Percentiles rank a stretch among this genome's conserved stretches.
Evolutionary conservation across 2,113 vertebrate genomes (phyloP).

Genomic region (Prietella phreatophila): DNA sequence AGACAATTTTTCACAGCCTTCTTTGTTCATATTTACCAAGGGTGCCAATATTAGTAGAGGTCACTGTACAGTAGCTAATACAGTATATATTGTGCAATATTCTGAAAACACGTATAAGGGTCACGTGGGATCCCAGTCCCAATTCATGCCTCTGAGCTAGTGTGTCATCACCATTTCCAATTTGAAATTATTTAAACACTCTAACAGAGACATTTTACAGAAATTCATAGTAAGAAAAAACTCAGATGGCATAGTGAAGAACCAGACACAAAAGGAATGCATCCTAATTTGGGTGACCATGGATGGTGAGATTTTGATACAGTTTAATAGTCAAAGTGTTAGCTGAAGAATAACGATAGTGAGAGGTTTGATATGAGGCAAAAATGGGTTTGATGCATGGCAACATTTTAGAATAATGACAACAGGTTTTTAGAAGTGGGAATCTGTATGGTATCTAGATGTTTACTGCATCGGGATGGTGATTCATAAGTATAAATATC

Average conservation of each 20-base stretch:
- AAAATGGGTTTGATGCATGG: not conserved
- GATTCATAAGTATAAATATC: not conserved
- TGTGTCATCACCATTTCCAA: not conserved
- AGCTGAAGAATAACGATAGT: not conserved
- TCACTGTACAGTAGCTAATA: constrained; percentile 16
- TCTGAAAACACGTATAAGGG: not conserved
- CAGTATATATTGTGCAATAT: not conserved
- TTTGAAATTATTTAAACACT: not conserved
- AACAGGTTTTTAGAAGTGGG: not conserved
- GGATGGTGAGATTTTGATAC: not conserved
- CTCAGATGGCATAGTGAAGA: no score
- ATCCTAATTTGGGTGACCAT: no score
- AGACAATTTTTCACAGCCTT: no score
- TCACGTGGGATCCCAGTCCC: not conserved
- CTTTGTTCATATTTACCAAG: no score
- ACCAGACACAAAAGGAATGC: not conserved
- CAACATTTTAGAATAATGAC: not conserved
- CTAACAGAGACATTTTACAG: not conserved
- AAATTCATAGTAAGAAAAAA: not conserved
- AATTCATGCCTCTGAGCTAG: not conserved
- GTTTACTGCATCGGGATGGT: not conserved
- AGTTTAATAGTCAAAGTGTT: not conserved
- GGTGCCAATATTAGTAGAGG: no score
- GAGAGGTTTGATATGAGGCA: not conserved
- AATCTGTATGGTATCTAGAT: not conserved